phyloP scores from a whole-genome alignment of 2,797 vertebrate species.

The Phoebastria nigripes region DNA sequence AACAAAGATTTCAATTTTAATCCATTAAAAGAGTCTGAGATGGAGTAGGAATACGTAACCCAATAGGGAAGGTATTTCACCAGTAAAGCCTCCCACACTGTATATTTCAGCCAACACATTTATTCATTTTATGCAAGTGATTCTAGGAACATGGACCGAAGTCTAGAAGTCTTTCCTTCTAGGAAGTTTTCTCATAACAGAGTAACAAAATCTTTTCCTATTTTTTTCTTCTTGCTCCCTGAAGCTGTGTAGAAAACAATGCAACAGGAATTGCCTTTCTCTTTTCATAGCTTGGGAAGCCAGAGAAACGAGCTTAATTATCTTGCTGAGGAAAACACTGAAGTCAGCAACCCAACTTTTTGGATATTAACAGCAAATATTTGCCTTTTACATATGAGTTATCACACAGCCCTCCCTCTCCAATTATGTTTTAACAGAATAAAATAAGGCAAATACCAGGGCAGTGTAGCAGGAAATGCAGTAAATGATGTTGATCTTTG shows the following conservation, averaged over 20 bases:
- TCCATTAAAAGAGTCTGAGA: not conserved
- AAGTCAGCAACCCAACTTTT: not conserved
- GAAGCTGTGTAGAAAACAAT: not conserved
- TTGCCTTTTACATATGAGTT: not conserved
- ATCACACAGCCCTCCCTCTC: not conserved
- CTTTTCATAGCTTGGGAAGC: not conserved
- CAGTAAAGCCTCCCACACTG: not conserved
- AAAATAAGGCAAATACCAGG: not conserved
- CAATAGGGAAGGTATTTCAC: not conserved
- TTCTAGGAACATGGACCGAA: not conserved
- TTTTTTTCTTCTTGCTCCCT: not conserved
- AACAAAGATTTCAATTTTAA: not conserved
- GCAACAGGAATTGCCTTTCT: not conserved
- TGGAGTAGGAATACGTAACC: not conserved
- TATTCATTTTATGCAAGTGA: not conserved
- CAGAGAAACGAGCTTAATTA: not conserved
- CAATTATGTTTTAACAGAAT: not conserved
- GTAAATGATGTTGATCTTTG: not conserved
- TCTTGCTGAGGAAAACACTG: not conserved
- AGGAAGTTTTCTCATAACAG: not conserved
- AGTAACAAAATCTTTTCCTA: not conserved
- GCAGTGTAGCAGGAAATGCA: not conserved
- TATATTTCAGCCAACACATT: not conserved
- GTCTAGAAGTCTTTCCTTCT: not conserved
- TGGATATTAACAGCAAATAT: not conserved